Conservation (phyloP, 2,113 vertebrate genomes). For the Baryphthengus martii region DNA sequence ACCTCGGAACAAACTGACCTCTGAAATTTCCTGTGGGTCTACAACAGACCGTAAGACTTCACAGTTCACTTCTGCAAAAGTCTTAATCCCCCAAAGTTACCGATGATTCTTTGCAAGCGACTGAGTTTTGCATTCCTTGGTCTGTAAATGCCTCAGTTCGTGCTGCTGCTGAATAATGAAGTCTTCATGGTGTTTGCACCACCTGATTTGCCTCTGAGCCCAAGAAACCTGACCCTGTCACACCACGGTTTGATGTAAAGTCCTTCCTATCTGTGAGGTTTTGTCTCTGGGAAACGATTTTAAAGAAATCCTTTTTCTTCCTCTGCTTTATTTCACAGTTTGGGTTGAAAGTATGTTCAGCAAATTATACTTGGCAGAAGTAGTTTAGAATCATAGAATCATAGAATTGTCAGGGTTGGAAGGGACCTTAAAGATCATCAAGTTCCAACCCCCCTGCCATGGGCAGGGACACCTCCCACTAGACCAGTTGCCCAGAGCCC, state of each 20-base stretch:
- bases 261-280: not conserved
- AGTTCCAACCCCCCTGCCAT: too few species aligned
- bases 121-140: not conserved
- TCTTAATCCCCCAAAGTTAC: not conserved
- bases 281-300: not conserved
- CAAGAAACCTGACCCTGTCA: not conserved
- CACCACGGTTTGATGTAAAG: not conserved
- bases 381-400: too few species aligned
- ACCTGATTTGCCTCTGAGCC: accelerated
- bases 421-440: too few species aligned
- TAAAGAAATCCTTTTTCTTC: not conserved
- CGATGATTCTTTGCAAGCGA: not conserved
- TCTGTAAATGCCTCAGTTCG: not conserved
- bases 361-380: not conserved
- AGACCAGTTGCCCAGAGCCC: too few species aligned
- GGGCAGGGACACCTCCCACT: too few species aligned
- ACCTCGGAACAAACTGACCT: not conserved
- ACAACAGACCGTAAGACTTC: not conserved
- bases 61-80: not conserved
- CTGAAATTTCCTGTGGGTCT: not conserved
- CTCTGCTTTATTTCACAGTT: not conserved
- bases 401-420: too few species aligned
- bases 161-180: not conserved
- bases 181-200: not conserved
- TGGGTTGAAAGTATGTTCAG: not conserved